Percentiles rank a stretch among this genome's conserved stretches.
phyloP scores from a whole-genome alignment of 92 coral and sea anemone genomes.

The Parazoanthus atlanticus region DNA sequence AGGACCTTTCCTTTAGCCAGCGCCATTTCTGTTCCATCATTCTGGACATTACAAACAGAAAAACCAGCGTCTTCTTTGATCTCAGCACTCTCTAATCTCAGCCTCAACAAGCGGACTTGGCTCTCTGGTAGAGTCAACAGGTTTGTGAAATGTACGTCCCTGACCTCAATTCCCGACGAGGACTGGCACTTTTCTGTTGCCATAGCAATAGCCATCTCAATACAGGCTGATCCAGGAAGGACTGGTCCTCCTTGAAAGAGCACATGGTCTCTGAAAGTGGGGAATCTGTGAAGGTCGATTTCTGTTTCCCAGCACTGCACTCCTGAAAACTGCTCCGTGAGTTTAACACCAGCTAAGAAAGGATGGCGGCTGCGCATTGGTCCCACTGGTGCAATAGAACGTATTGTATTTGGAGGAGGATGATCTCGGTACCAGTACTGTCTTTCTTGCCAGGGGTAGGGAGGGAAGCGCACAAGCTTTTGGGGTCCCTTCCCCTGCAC shows the following conservation, averaged over 20 bases:
- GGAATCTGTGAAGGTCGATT: slow-evolving; percentile 74
- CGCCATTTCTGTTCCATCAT: slow-evolving; percentile 59
- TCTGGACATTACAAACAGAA: slow-evolving; percentile 64
- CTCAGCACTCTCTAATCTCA: slow-evolving; percentile 52
- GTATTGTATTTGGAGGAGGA: slow-evolving; percentile 49
- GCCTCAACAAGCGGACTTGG: slow-evolving; percentile 66
- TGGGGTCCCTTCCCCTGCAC: slow-evolving; percentile 59
- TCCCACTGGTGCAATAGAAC: slow-evolving; percentile 29
- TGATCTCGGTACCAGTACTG: slow-evolving; percentile 72
- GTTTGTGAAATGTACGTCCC: slow-evolving; percentile 68
- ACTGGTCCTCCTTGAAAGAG: slow-evolving; percentile 76
- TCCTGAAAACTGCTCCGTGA: slow-evolving; percentile 75
- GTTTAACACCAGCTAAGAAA: slow-evolving; percentile 53
- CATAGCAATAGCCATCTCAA: slow-evolving; percentile 94
- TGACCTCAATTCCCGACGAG: slow-evolving; percentile 52
- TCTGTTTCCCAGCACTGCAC: slow-evolving; percentile 85
- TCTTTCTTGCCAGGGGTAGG: slow-evolving; percentile 84
- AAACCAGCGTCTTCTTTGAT: slow-evolving; percentile 43
- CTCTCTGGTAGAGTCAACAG: slow-evolving; percentile 77
- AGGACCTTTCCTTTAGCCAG: slow-evolving; percentile 58
- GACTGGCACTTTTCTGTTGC: slow-evolving; percentile 60
- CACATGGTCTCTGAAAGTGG: slow-evolving; percentile 79
- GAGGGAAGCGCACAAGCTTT: slow-evolving; percentile 69
- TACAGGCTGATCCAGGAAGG: slow-evolving; percentile 82
- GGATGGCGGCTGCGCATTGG: slow-evolving; percentile 57